Evolutionary conservation across 2,888 invertebrate genomes (phyloP).

Genomic region (Uloborus plumipes): DNA sequence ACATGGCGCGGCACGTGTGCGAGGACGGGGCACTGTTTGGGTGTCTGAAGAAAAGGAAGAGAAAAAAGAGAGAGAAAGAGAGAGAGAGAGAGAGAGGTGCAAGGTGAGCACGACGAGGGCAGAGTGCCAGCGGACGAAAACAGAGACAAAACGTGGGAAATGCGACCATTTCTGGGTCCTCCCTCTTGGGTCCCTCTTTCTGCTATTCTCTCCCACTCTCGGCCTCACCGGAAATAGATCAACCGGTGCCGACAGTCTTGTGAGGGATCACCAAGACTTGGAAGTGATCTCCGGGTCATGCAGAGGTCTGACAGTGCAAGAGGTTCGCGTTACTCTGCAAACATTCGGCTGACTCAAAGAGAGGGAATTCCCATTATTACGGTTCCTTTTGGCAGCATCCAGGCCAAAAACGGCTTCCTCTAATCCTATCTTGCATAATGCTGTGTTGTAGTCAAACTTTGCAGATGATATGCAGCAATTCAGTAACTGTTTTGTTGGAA

Average conservation of each 20-base stretch:
- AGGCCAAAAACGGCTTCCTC: too few species aligned
- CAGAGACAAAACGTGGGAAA: constrained; percentile 63
- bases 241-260: constrained; percentile 34
- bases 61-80: constrained; percentile 13
- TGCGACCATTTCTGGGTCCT: constrained; percentile 45
- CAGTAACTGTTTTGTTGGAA: too few species aligned
- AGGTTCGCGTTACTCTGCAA: too few species aligned
- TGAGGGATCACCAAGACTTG: too few species aligned
- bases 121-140: constrained; percentile 54
- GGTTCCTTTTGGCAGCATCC: too few species aligned
- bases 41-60: constrained; percentile 32
- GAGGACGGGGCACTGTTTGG: constrained; percentile 58
- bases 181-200: constrained; percentile 17
- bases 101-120: constrained; percentile 48
- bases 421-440: too few species aligned
- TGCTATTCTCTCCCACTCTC: constrained; percentile 8
- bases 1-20: constrained; percentile 10
- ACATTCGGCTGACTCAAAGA: too few species aligned
- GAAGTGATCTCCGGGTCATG: too few species aligned
- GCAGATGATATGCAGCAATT: too few species aligned
- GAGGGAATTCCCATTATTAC: too few species aligned
- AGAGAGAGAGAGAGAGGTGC: constrained; percentile 40
- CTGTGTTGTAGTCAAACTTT: too few species aligned
- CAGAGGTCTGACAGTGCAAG: too few species aligned
- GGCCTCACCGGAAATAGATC: constrained; percentile 63